phyloP scores from a whole-genome alignment of 2,888 invertebrate species.

The Parnassius orleans region DNA sequence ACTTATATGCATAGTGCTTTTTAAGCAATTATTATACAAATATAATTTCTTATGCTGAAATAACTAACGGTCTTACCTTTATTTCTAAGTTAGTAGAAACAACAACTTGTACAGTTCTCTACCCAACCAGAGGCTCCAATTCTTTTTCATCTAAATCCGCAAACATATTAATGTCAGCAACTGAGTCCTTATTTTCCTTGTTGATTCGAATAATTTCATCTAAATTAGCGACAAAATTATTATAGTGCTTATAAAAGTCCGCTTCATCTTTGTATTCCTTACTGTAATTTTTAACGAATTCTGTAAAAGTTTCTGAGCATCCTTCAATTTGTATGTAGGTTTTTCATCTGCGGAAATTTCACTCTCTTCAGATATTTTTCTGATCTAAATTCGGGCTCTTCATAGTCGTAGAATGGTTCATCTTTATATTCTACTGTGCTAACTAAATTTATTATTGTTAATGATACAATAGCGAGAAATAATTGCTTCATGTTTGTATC shows the following conservation, averaged over 20 bases:
- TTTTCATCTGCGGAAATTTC: constrained; percentile 30
- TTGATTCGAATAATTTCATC: constrained; percentile 55
- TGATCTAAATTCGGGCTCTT: constrained; percentile 19
- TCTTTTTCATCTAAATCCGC: constrained; percentile 48
- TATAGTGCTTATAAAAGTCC: constrained; percentile 47
- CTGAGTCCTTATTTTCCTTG: constrained; percentile 35
- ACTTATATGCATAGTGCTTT: too few relatives aligned
- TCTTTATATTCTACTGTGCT: constrained; percentile 28
- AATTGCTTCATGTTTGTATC: constrained; percentile 32
- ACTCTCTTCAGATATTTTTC: constrained; percentile 24
- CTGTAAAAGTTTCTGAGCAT: constrained; percentile 46
- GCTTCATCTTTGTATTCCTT: constrained; percentile 49
- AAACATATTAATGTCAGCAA: constrained; percentile 54
- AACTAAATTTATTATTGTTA: constrained; percentile 25
- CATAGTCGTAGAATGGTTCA: constrained; percentile 27
- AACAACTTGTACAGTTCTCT: constrained; percentile 8
- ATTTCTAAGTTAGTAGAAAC: constrained; percentile 1
- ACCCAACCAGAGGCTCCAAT: constrained; percentile 27
- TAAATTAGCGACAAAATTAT: constrained; percentile 50
- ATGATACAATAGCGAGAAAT: constrained; percentile 25
- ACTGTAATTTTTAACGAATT: constrained; percentile 47
- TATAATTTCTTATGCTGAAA: too few relatives aligned
- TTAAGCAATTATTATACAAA: too few relatives aligned
- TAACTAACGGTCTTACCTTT: constrained; percentile 6
- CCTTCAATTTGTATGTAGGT: constrained; percentile 50